Evolutionary conservation across 92 coral and sea anemone species (phyloP).

Genomic region (Epizoanthus ramosus): DNA sequence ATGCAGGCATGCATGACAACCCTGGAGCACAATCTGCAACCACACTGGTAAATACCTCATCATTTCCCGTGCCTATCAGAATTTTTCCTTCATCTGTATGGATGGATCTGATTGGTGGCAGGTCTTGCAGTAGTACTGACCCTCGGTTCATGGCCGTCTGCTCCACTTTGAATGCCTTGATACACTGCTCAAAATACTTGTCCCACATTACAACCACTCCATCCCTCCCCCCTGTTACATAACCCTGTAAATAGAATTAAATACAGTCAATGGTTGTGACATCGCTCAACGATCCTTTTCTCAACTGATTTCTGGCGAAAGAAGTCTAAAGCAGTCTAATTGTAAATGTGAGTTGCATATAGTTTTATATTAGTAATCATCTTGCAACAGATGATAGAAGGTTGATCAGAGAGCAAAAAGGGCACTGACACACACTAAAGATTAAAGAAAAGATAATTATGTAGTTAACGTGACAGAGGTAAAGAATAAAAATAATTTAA

Average conservation of each 20-base stretch:
- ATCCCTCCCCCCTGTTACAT: constrained; percentile 96
- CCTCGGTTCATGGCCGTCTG: constrained; percentile 89
- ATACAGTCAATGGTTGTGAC: not conserved
- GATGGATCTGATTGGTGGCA: constrained; percentile 90
- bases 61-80: constrained; percentile 95
- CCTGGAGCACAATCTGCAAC: not conserved
- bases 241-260: constrained; percentile 66
- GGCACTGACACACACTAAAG: not conserved
- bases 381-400: no score
- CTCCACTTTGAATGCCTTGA: constrained; percentile 94
- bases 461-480: no score
- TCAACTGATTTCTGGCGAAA: no score
- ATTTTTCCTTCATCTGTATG: constrained; percentile 93
- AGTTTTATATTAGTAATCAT: no score
- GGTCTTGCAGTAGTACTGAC: constrained; percentile 88
- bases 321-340: no score
- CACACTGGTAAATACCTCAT: constrained; percentile 68
- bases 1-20: no score
- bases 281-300: not conserved
- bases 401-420: not conserved
- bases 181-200: constrained; percentile 85
- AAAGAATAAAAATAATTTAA: no score
- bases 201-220: constrained; percentile 99
- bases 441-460: no score
- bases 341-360: no score